These are phyloP conservation scores for Scelioninae gen. 2 DNA, from an alignment of 2,888 invertebrate genomes.

Conservation along the genomic window DNA sequence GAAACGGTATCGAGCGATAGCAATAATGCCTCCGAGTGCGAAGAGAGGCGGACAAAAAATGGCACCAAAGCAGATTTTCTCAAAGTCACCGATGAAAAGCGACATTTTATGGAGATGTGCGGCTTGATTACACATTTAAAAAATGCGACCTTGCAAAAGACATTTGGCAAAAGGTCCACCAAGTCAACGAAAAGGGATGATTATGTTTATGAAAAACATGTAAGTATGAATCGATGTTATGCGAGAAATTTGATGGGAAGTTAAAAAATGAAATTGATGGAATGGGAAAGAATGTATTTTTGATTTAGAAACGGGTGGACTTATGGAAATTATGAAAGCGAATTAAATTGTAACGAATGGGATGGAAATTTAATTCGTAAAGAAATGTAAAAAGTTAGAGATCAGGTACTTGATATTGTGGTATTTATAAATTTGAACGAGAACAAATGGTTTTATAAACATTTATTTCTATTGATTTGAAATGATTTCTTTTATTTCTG, in stretches of 20 bases:
- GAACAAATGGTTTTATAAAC: too few species aligned
- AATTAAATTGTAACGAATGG: too few species aligned
- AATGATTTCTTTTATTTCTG: too few species aligned
- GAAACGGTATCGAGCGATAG: conserved; percentile 70
- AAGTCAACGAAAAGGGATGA: conserved; percentile 74
- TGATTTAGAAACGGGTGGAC: too few species aligned
- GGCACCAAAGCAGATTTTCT: conserved; percentile 35
- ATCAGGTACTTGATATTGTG: too few species aligned
- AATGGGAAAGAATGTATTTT: neutral
- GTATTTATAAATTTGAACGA: too few species aligned
- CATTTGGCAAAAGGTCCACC: conserved; percentile 76
- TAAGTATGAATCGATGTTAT: conserved; percentile 24
- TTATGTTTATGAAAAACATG: conserved; percentile 45
- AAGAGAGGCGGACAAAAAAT: conserved; percentile 64
- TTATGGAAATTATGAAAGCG: too few species aligned
- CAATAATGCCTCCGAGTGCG: conserved; percentile 66
- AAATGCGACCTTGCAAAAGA: conserved; percentile 56
- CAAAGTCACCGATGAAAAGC: conserved; percentile 43
- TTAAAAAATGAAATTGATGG: too few species aligned
- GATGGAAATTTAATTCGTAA: too few species aligned
- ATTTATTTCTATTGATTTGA: too few species aligned
- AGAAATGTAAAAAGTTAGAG: too few species aligned
- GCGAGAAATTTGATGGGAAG: too few species aligned
- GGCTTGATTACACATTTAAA: conserved; percentile 71
- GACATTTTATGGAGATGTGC: conserved; percentile 47